Percentiles rank a stretch among this genome's conserved stretches.
Evolutionary conservation across 2,113 vertebrate genomes (phyloP).

Genomic region (Crotalus viridis): DNA sequence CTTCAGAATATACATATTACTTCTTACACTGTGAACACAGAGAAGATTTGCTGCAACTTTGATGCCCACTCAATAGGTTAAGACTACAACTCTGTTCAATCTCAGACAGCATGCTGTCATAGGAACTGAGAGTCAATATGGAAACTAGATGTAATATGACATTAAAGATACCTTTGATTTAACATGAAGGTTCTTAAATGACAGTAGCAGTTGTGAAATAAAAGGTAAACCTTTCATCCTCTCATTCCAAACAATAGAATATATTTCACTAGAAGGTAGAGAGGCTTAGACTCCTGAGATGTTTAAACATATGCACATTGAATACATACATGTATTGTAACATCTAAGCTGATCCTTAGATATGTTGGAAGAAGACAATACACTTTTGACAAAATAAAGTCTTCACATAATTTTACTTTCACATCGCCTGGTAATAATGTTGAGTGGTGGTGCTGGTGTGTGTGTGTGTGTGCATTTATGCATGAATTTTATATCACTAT

Average conservation of each 20-base stretch:
- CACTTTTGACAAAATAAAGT: not conserved
- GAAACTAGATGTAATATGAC: not conserved
- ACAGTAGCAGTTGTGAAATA: not conserved
- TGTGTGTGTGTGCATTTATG: not conserved
- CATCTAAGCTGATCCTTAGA: not conserved
- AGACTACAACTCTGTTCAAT: not conserved
- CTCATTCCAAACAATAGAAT: not conserved
- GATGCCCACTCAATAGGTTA: not conserved
- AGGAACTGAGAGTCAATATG: not conserved
- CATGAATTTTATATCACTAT: not conserved
- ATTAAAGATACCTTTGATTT: not conserved
- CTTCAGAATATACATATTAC: not conserved
- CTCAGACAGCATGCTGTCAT: not conserved
- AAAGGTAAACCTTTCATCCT: not conserved
- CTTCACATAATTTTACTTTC: not conserved
- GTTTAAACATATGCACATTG: not conserved
- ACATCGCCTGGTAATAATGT: not conserved
- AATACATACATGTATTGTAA: not conserved
- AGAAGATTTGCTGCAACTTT: not conserved
- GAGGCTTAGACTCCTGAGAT: not conserved
- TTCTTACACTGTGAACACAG: not conserved
- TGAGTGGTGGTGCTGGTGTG: not conserved
- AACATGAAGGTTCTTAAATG: not conserved
- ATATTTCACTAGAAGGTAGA: not conserved
- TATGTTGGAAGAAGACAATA: not conserved